Evolutionary conservation across 2,113 vertebrate species (phyloP), one percentile per base, ranked within the genome.

Genomic region (Phaethornis superciliosus): DNA sequence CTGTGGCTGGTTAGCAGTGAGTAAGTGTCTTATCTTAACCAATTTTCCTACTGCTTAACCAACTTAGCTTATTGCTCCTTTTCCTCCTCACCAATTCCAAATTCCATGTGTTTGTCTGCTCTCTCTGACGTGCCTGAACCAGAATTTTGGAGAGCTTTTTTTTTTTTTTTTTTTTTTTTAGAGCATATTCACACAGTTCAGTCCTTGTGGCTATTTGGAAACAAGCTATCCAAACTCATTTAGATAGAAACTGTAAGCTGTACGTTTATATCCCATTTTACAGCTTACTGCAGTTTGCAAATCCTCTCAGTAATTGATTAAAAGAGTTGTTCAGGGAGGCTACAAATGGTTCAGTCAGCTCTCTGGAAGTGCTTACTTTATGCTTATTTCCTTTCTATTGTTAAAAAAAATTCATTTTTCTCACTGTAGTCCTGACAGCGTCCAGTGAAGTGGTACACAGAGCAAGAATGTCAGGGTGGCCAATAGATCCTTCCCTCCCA

Each of bases 371-470:
- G 18, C 30, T 87, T 79, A 23, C 20, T 74, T 77, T 32, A 15
- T 32, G 28, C 12, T 78, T 46, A 2, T 51, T 82, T 52, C 24
- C 28, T 70, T 77, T 72, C 42, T 52, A 4, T 46, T 32, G 49
- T 42, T 76, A 46, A 52, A 81, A 82, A 52, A 9, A 5, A 0
- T 3, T 42, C 65, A 6, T 75, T 60, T 71, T 83, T 67, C 35
- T 81, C 33, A n/a, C 47, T 26, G 0, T 24, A 4, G 24, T 28
- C 12, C 9, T 40, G 52, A 21, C 20, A 8, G 30, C 7, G 3
- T 79, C 28, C 42, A 35, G 1, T 37, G 40, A 46, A 42, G 30
- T 13, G 52, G 30, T 4, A 12, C 18, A 3, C 2, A 0, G 9
- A 18, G 33, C 7, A 12, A 17, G 54, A 16, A 19, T 4, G 4